Conservation (phyloP, 1,140 invertebrate species). For the Belonocnema kinseyi region DNA sequence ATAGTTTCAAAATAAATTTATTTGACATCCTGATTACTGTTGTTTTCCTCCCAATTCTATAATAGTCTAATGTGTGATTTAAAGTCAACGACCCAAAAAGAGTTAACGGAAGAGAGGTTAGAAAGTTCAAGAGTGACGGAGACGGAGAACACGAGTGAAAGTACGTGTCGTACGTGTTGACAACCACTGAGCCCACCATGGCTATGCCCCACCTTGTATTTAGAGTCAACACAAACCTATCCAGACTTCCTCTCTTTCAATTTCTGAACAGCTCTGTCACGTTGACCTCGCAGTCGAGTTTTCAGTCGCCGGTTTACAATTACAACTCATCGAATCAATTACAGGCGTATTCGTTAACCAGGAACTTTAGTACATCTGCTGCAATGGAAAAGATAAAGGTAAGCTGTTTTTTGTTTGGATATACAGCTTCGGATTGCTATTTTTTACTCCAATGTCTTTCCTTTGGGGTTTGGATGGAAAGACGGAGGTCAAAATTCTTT, state of each 20-base stretch:
- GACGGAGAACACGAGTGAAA: neutral
- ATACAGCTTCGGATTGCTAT: neutral
- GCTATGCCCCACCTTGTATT: conserved; percentile 44
- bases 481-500: too few relatives aligned
- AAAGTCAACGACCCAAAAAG: conserved; percentile 23
- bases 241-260: conserved; percentile 38
- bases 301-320: neutral
- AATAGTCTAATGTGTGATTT: neutral
- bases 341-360: conserved; percentile 13
- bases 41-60: too few relatives aligned
- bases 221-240: conserved; percentile 31
- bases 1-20: too few relatives aligned
- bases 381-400: conserved; percentile 64
- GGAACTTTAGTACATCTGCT: conserved; percentile 29
- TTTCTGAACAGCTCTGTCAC: conserved; percentile 26
- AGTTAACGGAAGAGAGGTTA: conserved; percentile 39
- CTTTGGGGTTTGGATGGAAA: too few relatives aligned
- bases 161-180: conserved; percentile 9
- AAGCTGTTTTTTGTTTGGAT: neutral
- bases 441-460: neutral
- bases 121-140: conserved; percentile 32
- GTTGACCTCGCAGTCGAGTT: conserved; percentile 11
- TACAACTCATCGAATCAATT: conserved; percentile 13
- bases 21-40: too few relatives aligned
- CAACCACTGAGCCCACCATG: conserved; percentile 34